Evolutionary conservation across 2,888 invertebrate genomes (phyloP).

Genomic region (Epinotia bilunana): DNA sequence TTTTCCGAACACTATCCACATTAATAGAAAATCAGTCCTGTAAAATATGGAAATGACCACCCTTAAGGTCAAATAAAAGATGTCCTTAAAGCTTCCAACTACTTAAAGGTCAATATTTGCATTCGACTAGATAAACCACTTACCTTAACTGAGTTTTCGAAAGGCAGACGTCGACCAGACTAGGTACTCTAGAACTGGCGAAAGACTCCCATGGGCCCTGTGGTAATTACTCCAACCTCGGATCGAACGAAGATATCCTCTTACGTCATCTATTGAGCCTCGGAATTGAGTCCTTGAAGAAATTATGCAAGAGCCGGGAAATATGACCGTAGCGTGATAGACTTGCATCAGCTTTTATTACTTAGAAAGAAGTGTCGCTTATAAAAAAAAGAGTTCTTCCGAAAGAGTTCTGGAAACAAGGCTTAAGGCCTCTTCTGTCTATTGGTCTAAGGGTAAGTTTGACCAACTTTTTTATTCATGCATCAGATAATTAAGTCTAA

Average conservation of each 20-base stretch:
- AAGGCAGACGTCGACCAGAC: slow-evolving; percentile 17
- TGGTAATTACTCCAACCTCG: slow-evolving; percentile 25
- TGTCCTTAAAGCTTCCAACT: background rate
- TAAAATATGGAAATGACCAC: background rate
- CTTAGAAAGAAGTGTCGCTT: background rate
- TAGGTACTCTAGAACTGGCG: background rate
- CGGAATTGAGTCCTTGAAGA: slow-evolving; percentile 18
- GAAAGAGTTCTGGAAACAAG: no score
- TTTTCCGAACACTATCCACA: background rate
- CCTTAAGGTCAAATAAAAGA: background rate
- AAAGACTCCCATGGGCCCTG: slow-evolving; percentile 16
- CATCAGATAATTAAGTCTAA: no score
- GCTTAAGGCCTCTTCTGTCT: no score
- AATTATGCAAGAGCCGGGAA: slow-evolving; percentile 29
- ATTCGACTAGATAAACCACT: slow-evolving; percentile 16
- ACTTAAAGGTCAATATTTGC: slow-evolving; percentile 5
- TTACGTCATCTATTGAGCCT: slow-evolving; percentile 12
- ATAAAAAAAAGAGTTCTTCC: background rate
- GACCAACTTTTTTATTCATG: no score
- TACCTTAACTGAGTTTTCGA: slow-evolving; percentile 21
- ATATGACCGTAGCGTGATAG: background rate
- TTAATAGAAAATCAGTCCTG: background rate
- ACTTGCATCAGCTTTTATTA: slow-evolving; percentile 20
- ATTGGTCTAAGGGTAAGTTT: no score
- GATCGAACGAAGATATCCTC: slow-evolving; percentile 3